phyloP scores from a whole-genome alignment of 2,888 invertebrate species.

The Himalopsyche tibetana region DNA sequence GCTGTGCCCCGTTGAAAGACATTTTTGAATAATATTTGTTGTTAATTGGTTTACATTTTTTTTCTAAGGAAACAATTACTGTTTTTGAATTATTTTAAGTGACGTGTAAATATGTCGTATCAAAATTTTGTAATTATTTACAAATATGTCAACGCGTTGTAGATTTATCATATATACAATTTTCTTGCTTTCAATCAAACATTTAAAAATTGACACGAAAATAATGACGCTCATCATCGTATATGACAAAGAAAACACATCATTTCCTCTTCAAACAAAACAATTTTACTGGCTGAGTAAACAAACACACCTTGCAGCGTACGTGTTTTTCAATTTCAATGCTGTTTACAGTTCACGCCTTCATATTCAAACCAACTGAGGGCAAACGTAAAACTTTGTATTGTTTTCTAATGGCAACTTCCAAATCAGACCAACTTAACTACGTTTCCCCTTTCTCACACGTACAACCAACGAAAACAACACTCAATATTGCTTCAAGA shows the following conservation, averaged over 20 bases:
- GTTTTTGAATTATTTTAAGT: too few relatives aligned
- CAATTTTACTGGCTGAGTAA: constrained; percentile 59
- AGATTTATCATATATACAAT: constrained; percentile 27
- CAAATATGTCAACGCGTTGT: neutral
- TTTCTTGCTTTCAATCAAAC: constrained; percentile 32
- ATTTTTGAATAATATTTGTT: too few relatives aligned
- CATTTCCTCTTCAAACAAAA: constrained; percentile 63
- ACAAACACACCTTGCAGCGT: constrained; percentile 61
- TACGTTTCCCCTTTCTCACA: constrained; percentile 44
- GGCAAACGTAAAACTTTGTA: constrained; percentile 54
- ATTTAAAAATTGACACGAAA: constrained; percentile 44
- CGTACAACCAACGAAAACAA: neutral
- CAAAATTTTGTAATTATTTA: neutral
- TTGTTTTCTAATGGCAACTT: constrained; percentile 63
- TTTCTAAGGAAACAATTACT: too few relatives aligned
- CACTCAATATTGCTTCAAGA: neutral
- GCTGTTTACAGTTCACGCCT: constrained; percentile 62
- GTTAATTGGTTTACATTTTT: too few relatives aligned
- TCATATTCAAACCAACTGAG: constrained; percentile 49
- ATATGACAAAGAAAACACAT: constrained; percentile 62
- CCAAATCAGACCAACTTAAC: constrained; percentile 54
- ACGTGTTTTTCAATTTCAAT: constrained; percentile 63
- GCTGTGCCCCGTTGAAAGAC: too few relatives aligned
- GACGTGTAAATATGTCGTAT: too few relatives aligned
- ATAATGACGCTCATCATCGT: constrained; percentile 55